A percentile compares a stretch with the other conserved stretches of the same genome.
Evolutionary conservation across 2,888 invertebrate species (phyloP).

Genomic region (Macaria notata): DNA sequence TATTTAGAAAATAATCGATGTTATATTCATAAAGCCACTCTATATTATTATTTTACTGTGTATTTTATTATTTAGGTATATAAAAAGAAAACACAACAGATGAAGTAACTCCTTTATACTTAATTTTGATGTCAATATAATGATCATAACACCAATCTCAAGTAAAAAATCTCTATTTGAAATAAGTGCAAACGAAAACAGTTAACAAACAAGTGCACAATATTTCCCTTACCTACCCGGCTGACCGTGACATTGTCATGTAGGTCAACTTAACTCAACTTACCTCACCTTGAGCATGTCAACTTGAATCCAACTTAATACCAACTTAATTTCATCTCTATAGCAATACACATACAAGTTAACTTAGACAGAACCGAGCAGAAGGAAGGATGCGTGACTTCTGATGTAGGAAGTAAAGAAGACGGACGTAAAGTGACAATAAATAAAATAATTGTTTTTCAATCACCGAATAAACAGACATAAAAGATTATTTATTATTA

Average conservation of each 20-base stretch:
- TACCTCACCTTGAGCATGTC: constrained; percentile 5
- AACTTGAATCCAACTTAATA: not conserved
- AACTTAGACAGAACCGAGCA: not conserved
- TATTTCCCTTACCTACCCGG: constrained; percentile 5
- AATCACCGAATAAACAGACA: no score
- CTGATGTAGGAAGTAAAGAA: not conserved
- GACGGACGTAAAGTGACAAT: not conserved
- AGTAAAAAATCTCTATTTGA: no score
- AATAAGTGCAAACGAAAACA: no score
- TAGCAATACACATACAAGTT: not conserved
- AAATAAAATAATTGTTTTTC: not conserved
- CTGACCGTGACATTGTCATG: constrained; percentile 26
- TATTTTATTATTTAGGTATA: no score
- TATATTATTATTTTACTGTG: no score
- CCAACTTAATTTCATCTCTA: not conserved
- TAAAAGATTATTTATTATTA: no score
- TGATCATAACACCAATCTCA: no score
- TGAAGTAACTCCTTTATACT: no score
- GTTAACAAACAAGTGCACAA: not conserved
- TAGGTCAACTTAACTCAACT: constrained; percentile 24
- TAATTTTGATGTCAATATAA: no score
- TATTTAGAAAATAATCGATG: no score
- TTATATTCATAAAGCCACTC: no score
- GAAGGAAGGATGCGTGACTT: not conserved
- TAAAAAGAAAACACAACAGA: no score